phyloP scores from a whole-genome alignment of 2,113 vertebrate genomes.

The Grallaria varia region DNA sequence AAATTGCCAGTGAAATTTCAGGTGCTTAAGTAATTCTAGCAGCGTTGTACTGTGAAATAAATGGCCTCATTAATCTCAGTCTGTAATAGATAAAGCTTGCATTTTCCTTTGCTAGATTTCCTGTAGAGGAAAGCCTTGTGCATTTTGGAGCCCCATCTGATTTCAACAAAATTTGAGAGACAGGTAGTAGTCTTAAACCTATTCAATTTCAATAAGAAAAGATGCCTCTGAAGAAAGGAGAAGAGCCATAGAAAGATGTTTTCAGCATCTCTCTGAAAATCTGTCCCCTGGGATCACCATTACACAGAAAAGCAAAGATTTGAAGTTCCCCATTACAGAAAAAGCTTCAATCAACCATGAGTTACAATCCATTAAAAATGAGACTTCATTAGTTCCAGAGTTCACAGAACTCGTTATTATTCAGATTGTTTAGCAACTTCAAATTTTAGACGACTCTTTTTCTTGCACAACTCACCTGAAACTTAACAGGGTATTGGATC shows the following conservation, averaged over 20 bases:
- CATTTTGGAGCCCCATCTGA: neutral
- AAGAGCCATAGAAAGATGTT: neutral
- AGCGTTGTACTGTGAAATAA: neutral
- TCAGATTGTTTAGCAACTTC: conserved; percentile 22
- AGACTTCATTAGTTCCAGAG: neutral
- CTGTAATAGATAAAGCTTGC: neutral
- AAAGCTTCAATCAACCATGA: conserved; percentile 11
- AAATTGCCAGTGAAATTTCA: conserved; percentile 9
- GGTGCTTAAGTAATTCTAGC: neutral
- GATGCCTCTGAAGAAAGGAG: neutral
- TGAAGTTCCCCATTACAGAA: neutral
- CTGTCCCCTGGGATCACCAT: neutral
- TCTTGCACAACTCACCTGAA: neutral
- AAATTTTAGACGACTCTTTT: neutral
- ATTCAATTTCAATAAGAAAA: neutral
- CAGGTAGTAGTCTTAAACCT: neutral
- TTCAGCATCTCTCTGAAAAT: neutral
- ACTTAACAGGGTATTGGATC: neutral
- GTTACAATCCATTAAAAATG: neutral
- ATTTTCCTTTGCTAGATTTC: neutral
- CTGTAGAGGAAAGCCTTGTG: neutral
- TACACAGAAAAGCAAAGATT: neutral
- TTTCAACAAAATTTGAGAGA: neutral
- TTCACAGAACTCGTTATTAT: neutral
- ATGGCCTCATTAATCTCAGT: neutral